A percentile compares a stretch with the other conserved stretches of the same genome.
phyloP scores from a whole-genome alignment of 2,113 vertebrate genomes.

The Chlorocebus sabaeus region DNA sequence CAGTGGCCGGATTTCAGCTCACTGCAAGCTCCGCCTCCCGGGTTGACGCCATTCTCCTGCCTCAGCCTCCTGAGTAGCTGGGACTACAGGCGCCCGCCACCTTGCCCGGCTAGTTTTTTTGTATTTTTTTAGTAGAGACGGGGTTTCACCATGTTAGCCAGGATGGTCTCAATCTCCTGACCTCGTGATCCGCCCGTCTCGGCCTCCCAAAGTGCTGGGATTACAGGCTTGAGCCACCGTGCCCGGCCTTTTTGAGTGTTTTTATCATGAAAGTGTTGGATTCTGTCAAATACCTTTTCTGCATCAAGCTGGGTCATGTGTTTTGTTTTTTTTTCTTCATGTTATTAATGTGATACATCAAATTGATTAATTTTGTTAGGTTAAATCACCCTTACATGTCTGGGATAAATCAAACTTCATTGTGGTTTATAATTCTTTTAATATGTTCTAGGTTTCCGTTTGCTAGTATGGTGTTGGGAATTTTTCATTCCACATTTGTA shows the following conservation, averaged over 20 bases:
- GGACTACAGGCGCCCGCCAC: too few relatives aligned
- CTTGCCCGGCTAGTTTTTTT: too few relatives aligned
- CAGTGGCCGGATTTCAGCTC: too few relatives aligned
- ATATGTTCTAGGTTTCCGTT: not conserved
- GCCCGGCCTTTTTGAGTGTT: not conserved
- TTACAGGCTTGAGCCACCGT: too few relatives aligned
- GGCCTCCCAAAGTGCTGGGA: too few relatives aligned
- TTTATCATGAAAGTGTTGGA: not conserved
- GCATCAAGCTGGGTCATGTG: not conserved
- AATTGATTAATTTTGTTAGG: not conserved
- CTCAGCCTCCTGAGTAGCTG: too few relatives aligned
- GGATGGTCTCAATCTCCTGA: too few relatives aligned
- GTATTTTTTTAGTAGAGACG: too few relatives aligned
- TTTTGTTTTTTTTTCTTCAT: not conserved
- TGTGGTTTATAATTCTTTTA: not conserved
- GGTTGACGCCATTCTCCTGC: too few relatives aligned
- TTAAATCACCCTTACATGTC: not conserved
- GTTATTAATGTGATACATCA: not conserved
- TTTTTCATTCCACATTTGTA: not conserved
- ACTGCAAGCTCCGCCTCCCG: too few relatives aligned
- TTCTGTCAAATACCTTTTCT: not conserved
- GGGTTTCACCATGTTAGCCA: too few relatives aligned
- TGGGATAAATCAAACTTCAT: not conserved
- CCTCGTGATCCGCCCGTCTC: too few relatives aligned
- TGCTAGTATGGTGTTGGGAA: not conserved